These are phyloP conservation scores for Pterobdella sp. DNA, from an alignment of 2,888 invertebrate genomes.

Conservation along the genomic window DNA sequence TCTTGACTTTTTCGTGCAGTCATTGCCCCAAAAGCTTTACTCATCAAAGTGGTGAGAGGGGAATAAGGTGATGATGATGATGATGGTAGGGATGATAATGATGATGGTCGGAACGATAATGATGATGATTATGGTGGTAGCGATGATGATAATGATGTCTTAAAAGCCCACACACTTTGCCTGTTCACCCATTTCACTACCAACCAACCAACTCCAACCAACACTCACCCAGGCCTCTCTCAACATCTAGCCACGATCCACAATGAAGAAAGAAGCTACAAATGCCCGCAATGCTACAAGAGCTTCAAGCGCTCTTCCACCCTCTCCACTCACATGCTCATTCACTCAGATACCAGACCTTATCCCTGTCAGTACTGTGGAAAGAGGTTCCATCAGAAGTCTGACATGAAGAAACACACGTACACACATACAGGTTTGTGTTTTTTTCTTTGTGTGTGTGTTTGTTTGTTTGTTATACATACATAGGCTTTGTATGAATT, in stretches of 20 bases:
- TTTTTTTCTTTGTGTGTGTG: background rate
- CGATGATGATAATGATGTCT: no score
- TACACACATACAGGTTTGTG: slow-evolving; percentile 80
- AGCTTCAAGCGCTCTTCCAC: slow-evolving; percentile 92
- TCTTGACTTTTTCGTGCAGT: no score
- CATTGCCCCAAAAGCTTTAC: no score
- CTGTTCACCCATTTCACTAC: no score
- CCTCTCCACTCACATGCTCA: slow-evolving; percentile 88
- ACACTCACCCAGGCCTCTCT: slow-evolving; percentile 81
- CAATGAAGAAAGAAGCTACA: slow-evolving; percentile 28
- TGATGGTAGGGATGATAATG: no score
- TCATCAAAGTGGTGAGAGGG: no score
- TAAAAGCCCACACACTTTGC: no score
- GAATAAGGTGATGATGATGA: no score
- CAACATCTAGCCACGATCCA: slow-evolving; percentile 72
- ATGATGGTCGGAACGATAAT: no score
- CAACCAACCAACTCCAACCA: no score
- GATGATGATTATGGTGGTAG: no score
- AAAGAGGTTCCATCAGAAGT: slow-evolving; percentile 96
- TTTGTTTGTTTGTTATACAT: background rate
- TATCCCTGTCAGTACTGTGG: slow-evolving; percentile 97
- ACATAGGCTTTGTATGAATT: background rate
- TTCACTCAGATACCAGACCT: slow-evolving; percentile 91
- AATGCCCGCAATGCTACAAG: slow-evolving; percentile 97
- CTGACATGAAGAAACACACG: slow-evolving; percentile 99